Evolutionary conservation across 2,888 invertebrate genomes (phyloP).

Genomic region (Ennomos erosarius): DNA sequence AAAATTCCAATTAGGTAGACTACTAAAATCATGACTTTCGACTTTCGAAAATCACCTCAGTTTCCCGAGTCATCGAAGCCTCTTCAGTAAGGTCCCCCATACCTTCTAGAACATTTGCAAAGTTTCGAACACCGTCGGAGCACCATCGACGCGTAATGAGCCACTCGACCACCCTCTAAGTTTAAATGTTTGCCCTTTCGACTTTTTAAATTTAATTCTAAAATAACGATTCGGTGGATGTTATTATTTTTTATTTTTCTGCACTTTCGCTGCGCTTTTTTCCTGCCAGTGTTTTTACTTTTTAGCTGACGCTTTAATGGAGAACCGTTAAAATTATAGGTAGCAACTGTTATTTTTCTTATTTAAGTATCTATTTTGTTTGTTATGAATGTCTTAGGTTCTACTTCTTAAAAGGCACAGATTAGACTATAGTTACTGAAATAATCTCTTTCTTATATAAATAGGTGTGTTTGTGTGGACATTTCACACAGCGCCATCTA

Average conservation of each 20-base stretch:
- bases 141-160: constrained; percentile 71
- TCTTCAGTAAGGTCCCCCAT: constrained; percentile 9
- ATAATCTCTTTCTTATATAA: no score
- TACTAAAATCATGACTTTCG: constrained; percentile 19
- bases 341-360: no score
- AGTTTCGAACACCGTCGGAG: constrained; percentile 58
- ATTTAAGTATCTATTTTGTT: no score
- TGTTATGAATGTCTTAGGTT: background rate
- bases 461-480: no score
- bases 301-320: no score
- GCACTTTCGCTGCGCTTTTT: constrained; percentile 16
- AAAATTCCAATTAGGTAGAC: constrained; percentile 6
- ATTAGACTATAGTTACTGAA: no score
- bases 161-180: constrained; percentile 60
- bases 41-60: constrained; percentile 18
- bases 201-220: constrained; percentile 56
- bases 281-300: constrained; percentile 2
- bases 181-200: constrained; percentile 70
- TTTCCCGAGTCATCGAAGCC: constrained; percentile 25
- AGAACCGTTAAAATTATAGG: no score
- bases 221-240: constrained; percentile 33
- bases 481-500: no score
- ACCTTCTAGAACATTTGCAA: constrained; percentile 27
- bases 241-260: constrained; percentile 34
- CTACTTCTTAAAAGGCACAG: constrained; percentile 1